Percentiles rank a stretch among this genome's conserved stretches.
phyloP scores from a whole-genome alignment of 2,113 vertebrate genomes.

The Pseudopodoces humilis region DNA sequence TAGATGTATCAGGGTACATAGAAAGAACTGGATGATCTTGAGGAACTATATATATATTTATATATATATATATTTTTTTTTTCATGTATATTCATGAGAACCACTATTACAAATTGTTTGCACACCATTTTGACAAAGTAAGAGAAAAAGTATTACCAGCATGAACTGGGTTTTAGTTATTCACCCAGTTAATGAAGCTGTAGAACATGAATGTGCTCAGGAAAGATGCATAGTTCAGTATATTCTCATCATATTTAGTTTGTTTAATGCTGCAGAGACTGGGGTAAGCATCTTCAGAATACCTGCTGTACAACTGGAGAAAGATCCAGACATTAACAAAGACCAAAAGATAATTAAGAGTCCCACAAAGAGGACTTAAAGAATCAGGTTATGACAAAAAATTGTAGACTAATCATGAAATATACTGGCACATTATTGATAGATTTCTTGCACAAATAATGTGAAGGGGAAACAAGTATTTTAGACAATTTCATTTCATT shows the following conservation, averaged over 20 bases:
- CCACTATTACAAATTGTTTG: not conserved
- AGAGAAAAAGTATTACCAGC: not conserved
- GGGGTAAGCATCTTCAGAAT: not conserved
- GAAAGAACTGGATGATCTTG: not conserved
- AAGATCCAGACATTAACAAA: not conserved
- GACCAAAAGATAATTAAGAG: not conserved
- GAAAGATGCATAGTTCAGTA: rapidly evolving
- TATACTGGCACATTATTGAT: not conserved
- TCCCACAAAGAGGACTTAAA: not conserved
- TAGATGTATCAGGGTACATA: not conserved
- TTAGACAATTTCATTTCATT: not conserved
- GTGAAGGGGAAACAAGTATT: not conserved
- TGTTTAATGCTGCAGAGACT: not conserved
- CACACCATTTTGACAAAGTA: not conserved
- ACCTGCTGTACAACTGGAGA: not conserved
- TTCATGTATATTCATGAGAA: not conserved
- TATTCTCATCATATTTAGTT: not conserved
- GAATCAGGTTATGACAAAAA: not conserved
- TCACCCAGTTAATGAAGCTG: not conserved
- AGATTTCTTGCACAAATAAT: not conserved
- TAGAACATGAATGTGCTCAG: not conserved
- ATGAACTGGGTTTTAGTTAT: not conserved
- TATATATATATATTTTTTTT: not conserved
- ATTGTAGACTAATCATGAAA: not conserved
- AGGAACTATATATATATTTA: not conserved